Conservation (phyloP, 2,113 vertebrate species). For the Uropsilus gracilis region DNA sequence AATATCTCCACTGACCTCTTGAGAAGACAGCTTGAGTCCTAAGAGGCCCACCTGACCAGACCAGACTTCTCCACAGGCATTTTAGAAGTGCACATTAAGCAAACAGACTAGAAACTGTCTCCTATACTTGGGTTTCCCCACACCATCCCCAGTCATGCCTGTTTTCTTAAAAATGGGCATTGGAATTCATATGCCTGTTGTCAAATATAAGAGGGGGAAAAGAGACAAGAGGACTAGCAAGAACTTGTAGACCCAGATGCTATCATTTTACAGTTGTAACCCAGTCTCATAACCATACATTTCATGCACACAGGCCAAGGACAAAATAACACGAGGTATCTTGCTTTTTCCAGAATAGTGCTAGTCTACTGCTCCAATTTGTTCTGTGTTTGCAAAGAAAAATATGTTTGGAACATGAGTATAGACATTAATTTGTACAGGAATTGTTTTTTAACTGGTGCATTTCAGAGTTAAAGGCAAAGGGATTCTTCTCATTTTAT, state of each 20-base stretch:
- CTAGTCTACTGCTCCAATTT: neutral
- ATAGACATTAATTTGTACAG: neutral
- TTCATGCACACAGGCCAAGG: neutral
- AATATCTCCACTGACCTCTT: conserved; percentile 26
- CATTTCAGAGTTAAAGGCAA: neutral
- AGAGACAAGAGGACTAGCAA: neutral
- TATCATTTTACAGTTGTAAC: neutral
- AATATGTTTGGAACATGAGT: neutral
- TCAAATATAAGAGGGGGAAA: neutral
- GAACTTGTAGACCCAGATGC: neutral
- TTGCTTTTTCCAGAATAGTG: neutral
- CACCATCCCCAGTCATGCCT: neutral
- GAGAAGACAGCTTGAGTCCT: conserved; percentile 51
- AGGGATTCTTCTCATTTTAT: neutral
- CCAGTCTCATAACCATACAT: neutral
- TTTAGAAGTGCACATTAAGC: conserved; percentile 49
- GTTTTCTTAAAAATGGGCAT: conserved; percentile 7
- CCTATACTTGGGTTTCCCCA: neutral
- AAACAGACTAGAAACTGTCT: conserved; percentile 44
- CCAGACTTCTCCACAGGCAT: conserved; percentile 51
- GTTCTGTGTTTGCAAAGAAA: neutral
- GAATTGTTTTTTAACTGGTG: neutral
- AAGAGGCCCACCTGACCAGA: conserved; percentile 3
- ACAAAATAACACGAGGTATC: neutral
- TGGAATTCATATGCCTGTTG: neutral